Base-by-base conservation (phyloP, 2,888 invertebrate genomes). In the Cabera pusaria region DNA sequence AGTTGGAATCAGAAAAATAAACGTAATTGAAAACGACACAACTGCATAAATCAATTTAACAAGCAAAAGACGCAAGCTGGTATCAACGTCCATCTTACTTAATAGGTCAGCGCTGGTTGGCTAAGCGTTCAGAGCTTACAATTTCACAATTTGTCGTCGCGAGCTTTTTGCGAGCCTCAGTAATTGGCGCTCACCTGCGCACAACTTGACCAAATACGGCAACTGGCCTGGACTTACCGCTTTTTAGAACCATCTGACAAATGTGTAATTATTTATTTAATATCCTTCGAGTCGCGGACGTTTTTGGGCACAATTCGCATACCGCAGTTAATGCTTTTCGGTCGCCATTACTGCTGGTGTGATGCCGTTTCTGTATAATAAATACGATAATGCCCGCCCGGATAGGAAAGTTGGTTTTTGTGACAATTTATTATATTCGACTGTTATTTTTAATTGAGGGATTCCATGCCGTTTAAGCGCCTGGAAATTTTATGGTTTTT, bases 241-340 rank as follows among this genome's bases (percentile, higher is more conserved):
- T 87, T 86, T 84, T 86, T 87, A 82, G 75, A 70, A 66, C 64
- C 76, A 84, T 80, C 83, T 86, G 87, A 88, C 87, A 88, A 88
- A 88, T 88, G 87, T 85, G 85, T 87, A 87, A 88, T 87, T 87
- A 88, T 87, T 85, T 87, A 87, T 87, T 86, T 86, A 85, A 87
- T 87, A 85, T 80, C 75, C 70, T 67, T 72, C 58, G 60, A 58
- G 55, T 14, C 10, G 44, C 46, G 50, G 66, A 69, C 81, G 59
- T 54, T 64, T 86, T 87, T 83, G 86, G 87, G 72, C 79, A 83
- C 80, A 75, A 83, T 82, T 84, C 83, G 60, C 79, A 80, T 88
- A 66, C 83, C 78, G 37, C 50, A 58, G 52, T 66, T 64, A 62
- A 68, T 59, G 71, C 72, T 77, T 75, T 77, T 77, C 64, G 67